A percentile compares a stretch with the other conserved stretches of the same genome.
These are phyloP conservation scores for Drosophila pseudotakahashii DNA, from an alignment of 2,888 invertebrate genomes.

Conservation along the genomic window DNA sequence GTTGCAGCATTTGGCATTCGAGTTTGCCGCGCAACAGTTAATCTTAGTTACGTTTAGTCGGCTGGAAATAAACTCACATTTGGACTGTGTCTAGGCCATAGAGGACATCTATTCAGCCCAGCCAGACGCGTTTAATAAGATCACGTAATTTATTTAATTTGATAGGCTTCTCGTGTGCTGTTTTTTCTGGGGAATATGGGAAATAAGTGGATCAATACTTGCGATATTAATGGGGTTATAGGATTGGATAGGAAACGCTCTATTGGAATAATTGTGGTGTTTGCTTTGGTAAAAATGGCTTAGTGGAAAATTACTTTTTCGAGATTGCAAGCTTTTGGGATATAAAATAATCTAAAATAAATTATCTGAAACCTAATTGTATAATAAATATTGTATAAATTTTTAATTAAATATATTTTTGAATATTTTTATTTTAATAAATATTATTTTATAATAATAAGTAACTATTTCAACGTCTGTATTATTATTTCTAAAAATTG, in stretches of 20 bases:
- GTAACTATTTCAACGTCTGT: too few species aligned
- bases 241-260: slow-evolving; percentile 1
- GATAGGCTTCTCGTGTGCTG: slow-evolving; percentile 26
- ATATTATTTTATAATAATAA: too few species aligned
- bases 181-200: slow-evolving; percentile 1
- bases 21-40: slow-evolving; percentile 72
- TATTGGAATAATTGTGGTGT: neutral
- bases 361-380: too few species aligned
- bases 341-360: too few species aligned
- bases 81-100: slow-evolving; percentile 33
- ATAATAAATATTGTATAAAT: too few species aligned
- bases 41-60: slow-evolving; percentile 75
- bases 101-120: slow-evolving; percentile 20
- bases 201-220: slow-evolving; percentile 27
- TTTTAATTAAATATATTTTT: too few species aligned
- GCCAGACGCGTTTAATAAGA: slow-evolving; percentile 66
- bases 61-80: slow-evolving; percentile 72
- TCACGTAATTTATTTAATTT: slow-evolving; percentile 77
- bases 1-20: slow-evolving; percentile 45
- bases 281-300: too few species aligned
- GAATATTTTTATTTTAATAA: too few species aligned
- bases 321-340: too few species aligned
- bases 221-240: slow-evolving; percentile 6
- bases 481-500: too few species aligned
- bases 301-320: neutral